These are phyloP conservation scores for Chaetorhynchus papuensis DNA, from an alignment of 2,113 vertebrate species.

Conservation along the genomic window DNA sequence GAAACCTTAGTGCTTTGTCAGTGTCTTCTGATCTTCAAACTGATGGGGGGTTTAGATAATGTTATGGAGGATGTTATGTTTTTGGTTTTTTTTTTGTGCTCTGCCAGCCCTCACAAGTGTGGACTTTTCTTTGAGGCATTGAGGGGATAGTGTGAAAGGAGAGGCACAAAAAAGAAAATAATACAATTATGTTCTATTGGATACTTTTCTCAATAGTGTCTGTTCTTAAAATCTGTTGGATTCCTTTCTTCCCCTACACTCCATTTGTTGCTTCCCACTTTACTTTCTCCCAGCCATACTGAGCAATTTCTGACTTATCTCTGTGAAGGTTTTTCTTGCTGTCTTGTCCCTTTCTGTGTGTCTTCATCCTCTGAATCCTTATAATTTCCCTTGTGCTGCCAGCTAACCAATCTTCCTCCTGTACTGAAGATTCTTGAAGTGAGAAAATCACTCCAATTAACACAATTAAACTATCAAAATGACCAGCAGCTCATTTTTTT, in stretches of 20 bases:
- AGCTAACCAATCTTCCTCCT: neutral
- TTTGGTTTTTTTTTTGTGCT: neutral
- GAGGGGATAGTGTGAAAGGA: neutral
- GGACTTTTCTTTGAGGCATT: neutral
- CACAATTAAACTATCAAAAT: neutral
- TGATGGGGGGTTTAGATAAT: neutral
- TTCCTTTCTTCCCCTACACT: neutral
- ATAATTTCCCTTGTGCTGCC: neutral
- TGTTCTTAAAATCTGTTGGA: neutral
- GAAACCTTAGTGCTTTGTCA: neutral
- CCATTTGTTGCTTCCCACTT: neutral
- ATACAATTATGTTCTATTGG: neutral
- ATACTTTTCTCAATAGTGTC: neutral
- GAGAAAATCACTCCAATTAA: neutral
- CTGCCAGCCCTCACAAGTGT: neutral
- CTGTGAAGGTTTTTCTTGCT: neutral
- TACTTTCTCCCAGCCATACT: neutral
- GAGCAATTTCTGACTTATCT: neutral
- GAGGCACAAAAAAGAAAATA: neutral
- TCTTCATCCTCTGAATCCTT: neutral
- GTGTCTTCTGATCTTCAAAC: neutral
- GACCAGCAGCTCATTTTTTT: neutral
- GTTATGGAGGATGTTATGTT: neutral
- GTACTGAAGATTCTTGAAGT: neutral
- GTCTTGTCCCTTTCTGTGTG: neutral